Percentiles rank a stretch among this genome's conserved stretches.
Conservation (phyloP, 2,113 vertebrate genomes). For the Microtus pennsylvanicus region DNA sequence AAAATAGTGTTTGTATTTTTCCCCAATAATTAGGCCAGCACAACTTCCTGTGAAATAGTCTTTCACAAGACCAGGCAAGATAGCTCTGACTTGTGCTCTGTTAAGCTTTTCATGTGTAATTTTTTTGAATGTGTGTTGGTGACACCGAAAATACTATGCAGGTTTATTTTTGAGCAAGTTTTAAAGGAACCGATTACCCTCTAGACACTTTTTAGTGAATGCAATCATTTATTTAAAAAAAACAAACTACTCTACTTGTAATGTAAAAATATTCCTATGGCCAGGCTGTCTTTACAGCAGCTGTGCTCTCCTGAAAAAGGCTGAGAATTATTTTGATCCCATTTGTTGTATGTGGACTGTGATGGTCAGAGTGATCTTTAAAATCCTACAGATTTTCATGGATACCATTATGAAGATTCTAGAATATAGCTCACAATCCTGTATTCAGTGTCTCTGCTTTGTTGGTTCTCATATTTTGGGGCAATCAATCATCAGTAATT, state of each 20-base stretch:
- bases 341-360: background rate
- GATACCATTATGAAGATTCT: background rate
- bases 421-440: background rate
- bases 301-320: background rate
- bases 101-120: background rate
- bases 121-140: background rate
- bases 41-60: background rate
- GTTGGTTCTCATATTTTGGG: constrained; percentile 6
- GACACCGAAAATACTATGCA: background rate
- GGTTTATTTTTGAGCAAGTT: background rate
- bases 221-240: background rate
- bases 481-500: background rate
- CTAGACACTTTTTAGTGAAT: background rate
- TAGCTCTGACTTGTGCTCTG: background rate
- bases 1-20: constrained; percentile 55
- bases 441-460: background rate
- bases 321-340: background rate
- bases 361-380: constrained; percentile 7
- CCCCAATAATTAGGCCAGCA: background rate
- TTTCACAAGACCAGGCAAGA: constrained; percentile 13
- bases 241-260: background rate
- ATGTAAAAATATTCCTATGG: background rate
- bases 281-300: background rate
- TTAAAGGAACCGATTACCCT: background rate
- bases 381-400: background rate